Evolutionary conservation across 2,888 invertebrate species (phyloP).

Genomic region (Tuberolachnus salignus): DNA sequence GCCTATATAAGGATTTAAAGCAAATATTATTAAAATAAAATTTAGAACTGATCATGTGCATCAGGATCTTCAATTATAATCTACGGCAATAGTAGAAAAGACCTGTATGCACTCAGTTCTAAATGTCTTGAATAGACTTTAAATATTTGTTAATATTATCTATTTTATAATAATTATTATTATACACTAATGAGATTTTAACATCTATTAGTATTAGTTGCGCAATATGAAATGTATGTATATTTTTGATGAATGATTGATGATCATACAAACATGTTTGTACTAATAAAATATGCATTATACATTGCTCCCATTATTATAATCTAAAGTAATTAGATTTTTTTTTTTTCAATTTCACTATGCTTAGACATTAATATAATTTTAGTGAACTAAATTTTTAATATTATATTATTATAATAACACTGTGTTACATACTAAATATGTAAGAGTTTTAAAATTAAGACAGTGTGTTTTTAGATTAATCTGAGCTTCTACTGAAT

Average conservation of each 20-base stretch:
- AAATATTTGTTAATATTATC: slow-evolving; percentile 16
- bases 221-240: slow-evolving; percentile 30
- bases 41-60: background rate
- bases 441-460: background rate
- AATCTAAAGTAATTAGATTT: slow-evolving; percentile 23
- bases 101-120: background rate
- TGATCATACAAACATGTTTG: slow-evolving; percentile 36
- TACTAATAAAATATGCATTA: slow-evolving; percentile 21
- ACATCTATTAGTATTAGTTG: slow-evolving; percentile 7
- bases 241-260: slow-evolving; percentile 32
- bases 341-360: slow-evolving; percentile 24
- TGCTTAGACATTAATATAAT: slow-evolving; percentile 17
- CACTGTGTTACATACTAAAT: background rate
- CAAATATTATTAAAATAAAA: slow-evolving; percentile 2
- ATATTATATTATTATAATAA: slow-evolving; percentile 3
- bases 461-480: background rate
- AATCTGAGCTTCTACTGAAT: slow-evolving; percentile 24
- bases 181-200: slow-evolving; percentile 14
- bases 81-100: background rate
- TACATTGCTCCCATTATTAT: slow-evolving; percentile 24
- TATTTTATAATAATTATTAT: slow-evolving; percentile 1
- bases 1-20: background rate
- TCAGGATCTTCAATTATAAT: background rate
- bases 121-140: slow-evolving; percentile 25
- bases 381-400: slow-evolving; percentile 21